Evolutionary conservation across 2,797 vertebrate genomes (phyloP).

Genomic region (Orientallactaga sibirica): DNA sequence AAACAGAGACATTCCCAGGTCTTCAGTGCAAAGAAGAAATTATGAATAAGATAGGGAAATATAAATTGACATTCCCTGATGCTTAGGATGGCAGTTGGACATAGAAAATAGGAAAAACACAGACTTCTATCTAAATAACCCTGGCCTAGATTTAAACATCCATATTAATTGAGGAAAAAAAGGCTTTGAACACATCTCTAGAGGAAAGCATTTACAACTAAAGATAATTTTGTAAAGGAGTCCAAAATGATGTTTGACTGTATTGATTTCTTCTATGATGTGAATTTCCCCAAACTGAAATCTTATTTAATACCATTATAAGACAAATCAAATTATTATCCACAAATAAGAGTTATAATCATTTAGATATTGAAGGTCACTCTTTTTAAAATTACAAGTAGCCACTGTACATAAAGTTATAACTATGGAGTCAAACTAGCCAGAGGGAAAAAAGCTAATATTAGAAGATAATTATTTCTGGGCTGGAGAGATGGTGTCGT

Average conservation of each 20-base stretch:
- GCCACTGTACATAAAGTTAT: neutral
- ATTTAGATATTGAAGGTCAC: neutral
- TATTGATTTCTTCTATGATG: neutral
- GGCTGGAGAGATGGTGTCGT: too few species aligned
- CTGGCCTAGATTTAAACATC: neutral
- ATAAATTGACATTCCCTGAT: neutral
- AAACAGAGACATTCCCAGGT: conserved; percentile 16
- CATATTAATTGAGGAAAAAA: neutral
- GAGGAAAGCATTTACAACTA: neutral
- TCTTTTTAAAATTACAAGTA: neutral
- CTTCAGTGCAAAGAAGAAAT: conserved; percentile 15
- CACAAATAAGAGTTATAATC: neutral
- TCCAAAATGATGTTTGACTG: neutral
- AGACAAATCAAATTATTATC: neutral
- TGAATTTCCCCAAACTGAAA: neutral
- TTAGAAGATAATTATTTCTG: neutral
- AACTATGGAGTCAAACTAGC: neutral
- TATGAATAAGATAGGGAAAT: conserved; percentile 13
- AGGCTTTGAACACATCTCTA: neutral
- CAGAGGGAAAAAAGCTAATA: neutral
- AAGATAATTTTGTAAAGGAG: neutral
- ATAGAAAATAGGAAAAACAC: neutral
- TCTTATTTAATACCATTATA: neutral
- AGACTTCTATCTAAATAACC: neutral
- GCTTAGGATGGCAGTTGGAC: neutral